Conservation (phyloP, 2,888 invertebrate species). For the Amiota minor region DNA sequence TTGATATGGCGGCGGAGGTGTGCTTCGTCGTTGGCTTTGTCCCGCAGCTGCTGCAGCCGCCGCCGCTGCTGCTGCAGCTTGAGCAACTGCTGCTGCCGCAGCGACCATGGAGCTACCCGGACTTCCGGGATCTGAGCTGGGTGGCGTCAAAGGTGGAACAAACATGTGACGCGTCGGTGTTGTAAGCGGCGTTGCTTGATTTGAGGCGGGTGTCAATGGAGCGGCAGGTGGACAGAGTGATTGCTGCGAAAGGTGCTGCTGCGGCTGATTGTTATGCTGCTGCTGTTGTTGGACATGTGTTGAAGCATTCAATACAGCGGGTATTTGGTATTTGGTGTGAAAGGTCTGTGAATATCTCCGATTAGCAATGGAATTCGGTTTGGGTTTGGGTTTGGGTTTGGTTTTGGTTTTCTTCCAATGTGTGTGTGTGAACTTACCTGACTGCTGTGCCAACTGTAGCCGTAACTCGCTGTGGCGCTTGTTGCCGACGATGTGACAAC, state of each 20-base stretch:
- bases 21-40: constrained; percentile 59
- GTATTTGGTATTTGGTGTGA: constrained; percentile 72
- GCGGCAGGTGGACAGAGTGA: constrained; percentile 69
- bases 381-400: not conserved
- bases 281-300: constrained; percentile 54
- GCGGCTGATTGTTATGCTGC: constrained; percentile 39
- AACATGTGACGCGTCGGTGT: constrained; percentile 78
- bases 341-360: constrained; percentile 57
- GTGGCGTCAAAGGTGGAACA: constrained; percentile 89
- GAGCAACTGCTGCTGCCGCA: constrained; percentile 73
- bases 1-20: constrained; percentile 70
- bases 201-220: constrained; percentile 51
- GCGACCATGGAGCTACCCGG: constrained; percentile 82
- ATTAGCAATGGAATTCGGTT: no score
- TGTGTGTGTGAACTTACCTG: constrained; percentile 66
- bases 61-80: constrained; percentile 52
- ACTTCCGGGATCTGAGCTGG: constrained; percentile 90
- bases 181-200: constrained; percentile 10
- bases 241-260: constrained; percentile 61
- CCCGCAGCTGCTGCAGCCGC: constrained; percentile 53
- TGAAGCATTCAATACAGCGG: constrained; percentile 65
- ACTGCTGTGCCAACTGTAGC: constrained; percentile 72
- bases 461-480: constrained; percentile 45
- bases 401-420: no score
- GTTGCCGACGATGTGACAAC: constrained; percentile 32